Base-by-base conservation (phyloP, 1,140 invertebrate species). In the Arctopsyche grandis region DNA sequence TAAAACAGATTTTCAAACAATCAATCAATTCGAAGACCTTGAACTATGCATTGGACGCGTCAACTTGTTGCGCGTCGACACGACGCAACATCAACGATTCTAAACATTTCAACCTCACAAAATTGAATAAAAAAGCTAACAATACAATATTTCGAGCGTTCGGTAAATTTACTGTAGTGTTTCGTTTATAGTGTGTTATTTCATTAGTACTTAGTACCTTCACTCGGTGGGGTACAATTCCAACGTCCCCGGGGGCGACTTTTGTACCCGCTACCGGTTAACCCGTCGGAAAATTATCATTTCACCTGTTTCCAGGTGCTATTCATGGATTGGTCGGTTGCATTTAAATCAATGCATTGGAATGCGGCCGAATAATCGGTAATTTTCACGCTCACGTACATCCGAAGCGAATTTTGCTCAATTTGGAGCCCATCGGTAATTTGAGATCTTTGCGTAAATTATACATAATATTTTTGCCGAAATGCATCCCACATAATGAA, bases 211-310 rank as follows among this genome's bases (percentile, higher is more conserved):
- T 38, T 38, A 38, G 29, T 38, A 38, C 29, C 7, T 38, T 4
- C 24, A 26, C 4, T 5, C 16, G 43, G 56, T 44, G 16, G 24
- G 56, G 29, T 26, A 63, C 43, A 76, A 63, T 63, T 56, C 74
- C 56, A 56, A 56, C 74, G 74, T 76, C 74, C 26, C 74, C 74
- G 24, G 16, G 58, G 74, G 74, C 52, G 24, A 74, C 70, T 22
- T 14, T 74, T 74, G 12, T 0, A 76, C 24, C 56, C 10, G 74
- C 74, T 76, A 76, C 74, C 74, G 46, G 74, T 76, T 74, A 74
- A 66, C 71, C 44, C 19, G 71, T 21, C n/a, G 71, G 71, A 52
- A 76, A 76, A 76, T 76, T 63, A 76, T 26, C 58, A 76, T 71
- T 71, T 56, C 52, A 38, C 29, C 29, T 38, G 52, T 56, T 14